Evolutionary conservation across 2,797 vertebrate species (phyloP), one percentile per base, ranked within the genome.

Genomic region (Mormyrops boulengeri): DNA sequence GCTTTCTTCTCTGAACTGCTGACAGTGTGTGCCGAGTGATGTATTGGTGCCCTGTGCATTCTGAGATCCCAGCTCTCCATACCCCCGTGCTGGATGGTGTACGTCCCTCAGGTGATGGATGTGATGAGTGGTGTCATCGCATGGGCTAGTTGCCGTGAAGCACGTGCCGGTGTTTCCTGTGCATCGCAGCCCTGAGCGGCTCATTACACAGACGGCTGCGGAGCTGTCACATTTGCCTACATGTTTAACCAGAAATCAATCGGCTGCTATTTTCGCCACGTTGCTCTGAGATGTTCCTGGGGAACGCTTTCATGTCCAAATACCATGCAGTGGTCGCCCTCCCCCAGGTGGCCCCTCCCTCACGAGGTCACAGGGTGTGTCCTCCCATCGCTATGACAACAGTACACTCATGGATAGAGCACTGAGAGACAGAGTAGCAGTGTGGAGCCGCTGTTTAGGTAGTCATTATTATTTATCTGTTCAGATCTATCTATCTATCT

Each of bases 271-370:
- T 85, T 85, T 85, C 9, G 47, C 44, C 19, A 6, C 41, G n/a
- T 50, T 47, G 41, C 80, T 85, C 47, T 22, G 47, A 49, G 80
- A 50, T 85, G 19, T 26, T 22, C 62, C 60, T n/a, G 62, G 87
- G 47, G 60, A 26, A 73, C 11, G 60, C 87, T 88, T 88, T 73
- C 60, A 88, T 52, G 88, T 88, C 47, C 62, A 88, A 88, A 77
- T 38, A 77, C 62, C 88, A 77, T 30, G 60, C 47, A 30, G 5
- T 80, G 73, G 38, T 17, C 2, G n/a, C 19, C 6, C 88, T 49
- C n/a, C 11, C 41, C 1, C 77, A 82, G 77, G 7, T 44, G 41
- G 1, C 77, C 17, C 80, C 80, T 17, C 44, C 19, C 22, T 50
- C 47, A n/a, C 3, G 62, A 30, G 62, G 34, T 44, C 82, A 34